Conservation (phyloP, 2,113 vertebrate species). For the Alligator mississippiensis region DNA sequence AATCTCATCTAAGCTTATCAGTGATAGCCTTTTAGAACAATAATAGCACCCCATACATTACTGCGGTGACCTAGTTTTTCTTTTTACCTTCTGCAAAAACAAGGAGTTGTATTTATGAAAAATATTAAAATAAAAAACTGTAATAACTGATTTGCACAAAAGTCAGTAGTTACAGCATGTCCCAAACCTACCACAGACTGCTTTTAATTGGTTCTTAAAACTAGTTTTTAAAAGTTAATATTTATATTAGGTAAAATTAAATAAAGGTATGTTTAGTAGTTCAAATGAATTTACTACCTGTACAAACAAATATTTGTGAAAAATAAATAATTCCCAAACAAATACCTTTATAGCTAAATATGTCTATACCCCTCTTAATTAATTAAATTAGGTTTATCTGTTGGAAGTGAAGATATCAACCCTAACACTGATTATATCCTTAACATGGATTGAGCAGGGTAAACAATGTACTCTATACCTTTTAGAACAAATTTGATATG, state of each 20-base stretch:
- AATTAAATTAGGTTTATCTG: constrained; percentile 61
- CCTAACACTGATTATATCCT: constrained; percentile 64
- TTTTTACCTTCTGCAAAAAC: constrained; percentile 16
- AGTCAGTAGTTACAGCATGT: background rate
- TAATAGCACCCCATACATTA: background rate
- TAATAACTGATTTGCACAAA: constrained; percentile 1
- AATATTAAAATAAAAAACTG: constrained; percentile 21
- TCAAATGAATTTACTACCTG: constrained; percentile 63
- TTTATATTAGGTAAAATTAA: constrained; percentile 55
- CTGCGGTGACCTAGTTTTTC: background rate
- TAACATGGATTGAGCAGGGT: constrained; percentile 65
- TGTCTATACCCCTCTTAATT: constrained; percentile 44
- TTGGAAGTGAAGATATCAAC: constrained; percentile 71
- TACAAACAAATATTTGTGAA: constrained; percentile 55
- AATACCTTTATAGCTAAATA: constrained; percentile 61
- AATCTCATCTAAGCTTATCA: background rate
- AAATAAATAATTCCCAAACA: constrained; percentile 67
- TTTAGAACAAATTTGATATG: constrained; percentile 63
- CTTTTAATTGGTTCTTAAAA: constrained; percentile 2
- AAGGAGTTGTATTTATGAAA: constrained; percentile 8
- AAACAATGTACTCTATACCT: constrained; percentile 58
- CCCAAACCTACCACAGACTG: background rate
- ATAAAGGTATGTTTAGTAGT: constrained; percentile 45
- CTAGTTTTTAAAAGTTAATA: constrained; percentile 39
- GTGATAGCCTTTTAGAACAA: background rate